Conservation (phyloP, 1,140 invertebrate genomes). For the Drosophila navojoa region DNA sequence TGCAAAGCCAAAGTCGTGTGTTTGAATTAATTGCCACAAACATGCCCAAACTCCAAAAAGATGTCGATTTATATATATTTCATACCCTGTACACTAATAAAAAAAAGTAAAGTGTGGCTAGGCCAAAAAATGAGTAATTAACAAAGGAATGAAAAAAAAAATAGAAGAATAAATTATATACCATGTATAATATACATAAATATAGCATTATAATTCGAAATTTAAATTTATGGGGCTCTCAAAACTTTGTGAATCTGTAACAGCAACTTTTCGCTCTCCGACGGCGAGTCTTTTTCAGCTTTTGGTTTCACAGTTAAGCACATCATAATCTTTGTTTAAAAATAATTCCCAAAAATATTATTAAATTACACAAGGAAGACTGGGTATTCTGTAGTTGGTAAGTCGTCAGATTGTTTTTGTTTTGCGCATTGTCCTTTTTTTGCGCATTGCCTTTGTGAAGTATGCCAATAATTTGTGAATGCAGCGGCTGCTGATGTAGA, state of each 20-base stretch:
- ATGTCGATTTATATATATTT: conserved; percentile 45
- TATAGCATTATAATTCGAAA: too few relatives aligned
- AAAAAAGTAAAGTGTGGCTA: not conserved
- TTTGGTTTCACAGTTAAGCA: too few relatives aligned
- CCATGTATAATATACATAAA: too few relatives aligned
- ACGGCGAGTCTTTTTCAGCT: too few relatives aligned
- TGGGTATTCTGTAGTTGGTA: conserved; percentile 1
- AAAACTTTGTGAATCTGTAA: too few relatives aligned
- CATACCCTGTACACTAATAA: conserved; percentile 3
- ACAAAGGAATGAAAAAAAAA: too few relatives aligned
- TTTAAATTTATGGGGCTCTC: too few relatives aligned
- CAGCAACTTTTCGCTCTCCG: too few relatives aligned
- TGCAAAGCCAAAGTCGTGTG: conserved; percentile 72
- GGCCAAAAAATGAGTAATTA: too few relatives aligned
- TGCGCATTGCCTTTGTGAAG: conserved; percentile 57
- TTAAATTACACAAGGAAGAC: not conserved
- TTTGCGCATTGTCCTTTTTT: conserved; percentile 16
- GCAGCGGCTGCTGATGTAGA: conserved; percentile 42
- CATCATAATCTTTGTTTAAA: too few relatives aligned
- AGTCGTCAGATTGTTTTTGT: conserved; percentile 9
- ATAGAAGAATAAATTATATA: too few relatives aligned
- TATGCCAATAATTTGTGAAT: conserved; percentile 70
- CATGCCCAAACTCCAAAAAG: conserved; percentile 56
- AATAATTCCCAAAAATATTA: too few relatives aligned
- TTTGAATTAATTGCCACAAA: conserved; percentile 81